Evolutionary conservation across 2,113 vertebrate species (phyloP), one percentile per base, ranked within the genome.

Genomic region (Platanista minor): DNA sequence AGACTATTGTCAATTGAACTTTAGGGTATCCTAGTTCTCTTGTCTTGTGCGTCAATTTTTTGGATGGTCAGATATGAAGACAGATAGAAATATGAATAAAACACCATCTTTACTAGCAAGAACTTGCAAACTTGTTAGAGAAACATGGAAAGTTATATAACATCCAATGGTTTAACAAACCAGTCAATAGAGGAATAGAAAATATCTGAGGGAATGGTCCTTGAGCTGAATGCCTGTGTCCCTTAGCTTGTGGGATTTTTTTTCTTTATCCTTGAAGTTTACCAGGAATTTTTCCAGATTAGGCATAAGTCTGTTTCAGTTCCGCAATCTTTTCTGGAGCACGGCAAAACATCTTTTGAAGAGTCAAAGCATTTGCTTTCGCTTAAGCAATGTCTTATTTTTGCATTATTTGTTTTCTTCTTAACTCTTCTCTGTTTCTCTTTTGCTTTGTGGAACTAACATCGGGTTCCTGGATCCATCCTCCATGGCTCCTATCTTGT

Each of bases 61-160:
- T 72, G n/a, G 36, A 95, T 20, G 31, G n/a, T 64, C 94, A 87
- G n/a, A 23, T 87, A 36, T 64, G 64, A 43, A 69, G 8, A 54
- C 54, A 72, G n/a, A 74, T 54, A 83, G 83, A 87, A 87, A 81
- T 57, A 43, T 64, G 54, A 92, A 29, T 46, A 92, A 87, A 81
- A 62, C 23, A 81, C 43, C 29, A 8, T 46, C 27, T 67, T 20
- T 13, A 52, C 43, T 18, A 17, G 31, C 66, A 72, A 95, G 21
- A n/a, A 72, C 57, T 91, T 80, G 17, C 54, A 87, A 59, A 43
- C 66, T 67, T 74, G 23, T 67, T 46, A 39, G 41, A 74, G 64
- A 87, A 87, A 57, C 66, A 46, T 2, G 2, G 36, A 43, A 88
- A 33, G 14, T 75, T 57, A 94, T 41, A 88, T 39, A 69, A 91